Evolutionary conservation across 2,797 vertebrate species (phyloP).

Genomic region (Gymnothorax reevesii): DNA sequence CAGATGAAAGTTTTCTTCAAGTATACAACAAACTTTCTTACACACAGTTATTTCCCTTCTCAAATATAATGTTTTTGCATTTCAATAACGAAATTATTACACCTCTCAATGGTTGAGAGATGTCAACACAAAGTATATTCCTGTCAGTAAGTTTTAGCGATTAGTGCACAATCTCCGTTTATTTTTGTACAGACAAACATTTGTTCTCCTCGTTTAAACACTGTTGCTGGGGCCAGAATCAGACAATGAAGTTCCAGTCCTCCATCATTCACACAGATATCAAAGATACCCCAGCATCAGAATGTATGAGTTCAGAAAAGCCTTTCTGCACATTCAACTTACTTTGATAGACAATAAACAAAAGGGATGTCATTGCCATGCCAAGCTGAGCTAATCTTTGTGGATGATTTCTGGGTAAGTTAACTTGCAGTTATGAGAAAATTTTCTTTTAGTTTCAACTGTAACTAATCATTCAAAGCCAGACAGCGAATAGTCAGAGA

Average conservation of each 20-base stretch:
- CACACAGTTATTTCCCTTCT: no score
- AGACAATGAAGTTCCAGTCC: background rate
- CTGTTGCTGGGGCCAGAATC: background rate
- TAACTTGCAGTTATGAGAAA: background rate
- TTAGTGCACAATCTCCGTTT: background rate
- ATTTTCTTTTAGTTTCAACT: background rate
- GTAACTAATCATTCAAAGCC: background rate
- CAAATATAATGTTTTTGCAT: no score
- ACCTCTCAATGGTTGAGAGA: no score
- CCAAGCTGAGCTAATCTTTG: background rate
- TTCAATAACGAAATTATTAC: no score
- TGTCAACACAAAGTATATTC: no score
- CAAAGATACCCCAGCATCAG: background rate
- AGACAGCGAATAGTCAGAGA: background rate
- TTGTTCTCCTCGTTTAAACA: background rate
- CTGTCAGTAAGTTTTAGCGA: background rate
- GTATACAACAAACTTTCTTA: no score
- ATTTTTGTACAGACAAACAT: background rate
- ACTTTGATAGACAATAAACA: background rate
- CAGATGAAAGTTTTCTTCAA: no score
- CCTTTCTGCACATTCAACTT: background rate
- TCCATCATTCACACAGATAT: background rate
- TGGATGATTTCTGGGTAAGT: background rate
- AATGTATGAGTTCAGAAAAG: background rate
- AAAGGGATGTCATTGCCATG: background rate